Evolutionary conservation across 1,140 invertebrate species (phyloP).

Genomic region (Bactericera cockerelli): DNA sequence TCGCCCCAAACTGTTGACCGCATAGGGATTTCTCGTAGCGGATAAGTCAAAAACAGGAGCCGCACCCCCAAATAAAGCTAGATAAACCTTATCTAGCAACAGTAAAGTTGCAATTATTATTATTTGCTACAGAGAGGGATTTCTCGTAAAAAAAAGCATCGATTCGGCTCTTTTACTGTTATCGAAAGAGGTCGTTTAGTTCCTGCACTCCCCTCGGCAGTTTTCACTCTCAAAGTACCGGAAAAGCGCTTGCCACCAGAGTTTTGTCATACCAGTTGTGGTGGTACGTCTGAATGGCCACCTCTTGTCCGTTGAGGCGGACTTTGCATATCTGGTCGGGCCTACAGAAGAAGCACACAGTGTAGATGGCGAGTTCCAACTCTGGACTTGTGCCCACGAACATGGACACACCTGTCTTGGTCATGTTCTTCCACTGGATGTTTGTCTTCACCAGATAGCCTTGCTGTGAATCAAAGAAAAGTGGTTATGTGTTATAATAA

Average conservation of each 20-base stretch:
- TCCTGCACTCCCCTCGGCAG: no score
- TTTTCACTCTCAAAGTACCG: background rate
- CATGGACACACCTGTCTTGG: conserved; percentile 62
- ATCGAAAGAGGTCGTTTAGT: no score
- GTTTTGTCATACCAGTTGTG: background rate
- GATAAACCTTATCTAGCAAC: no score
- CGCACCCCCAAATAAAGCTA: no score
- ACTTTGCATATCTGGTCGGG: conserved; percentile 53
- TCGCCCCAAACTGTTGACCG: no score
- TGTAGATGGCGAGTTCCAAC: conserved; percentile 80
- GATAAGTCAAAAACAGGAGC: no score
- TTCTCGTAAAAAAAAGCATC: no score
- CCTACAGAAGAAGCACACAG: conserved; percentile 61
- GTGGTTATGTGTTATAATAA: conserved; percentile 12
- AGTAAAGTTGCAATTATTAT: no score
- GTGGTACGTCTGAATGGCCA: conserved; percentile 48
- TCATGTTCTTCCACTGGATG: conserved; percentile 50
- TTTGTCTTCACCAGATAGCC: conserved; percentile 59
- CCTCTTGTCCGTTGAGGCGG: conserved; percentile 46
- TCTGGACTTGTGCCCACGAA: conserved; percentile 87
- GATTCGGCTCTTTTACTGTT: no score
- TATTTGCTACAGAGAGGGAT: no score
- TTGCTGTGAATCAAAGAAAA: conserved; percentile 45
- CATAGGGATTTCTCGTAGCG: no score
- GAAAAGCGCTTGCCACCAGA: background rate